A percentile compares a stretch with the other conserved stretches of the same genome.
phyloP scores from a whole-genome alignment of 1,140 invertebrate species.

The Elymnias hypermnestra region DNA sequence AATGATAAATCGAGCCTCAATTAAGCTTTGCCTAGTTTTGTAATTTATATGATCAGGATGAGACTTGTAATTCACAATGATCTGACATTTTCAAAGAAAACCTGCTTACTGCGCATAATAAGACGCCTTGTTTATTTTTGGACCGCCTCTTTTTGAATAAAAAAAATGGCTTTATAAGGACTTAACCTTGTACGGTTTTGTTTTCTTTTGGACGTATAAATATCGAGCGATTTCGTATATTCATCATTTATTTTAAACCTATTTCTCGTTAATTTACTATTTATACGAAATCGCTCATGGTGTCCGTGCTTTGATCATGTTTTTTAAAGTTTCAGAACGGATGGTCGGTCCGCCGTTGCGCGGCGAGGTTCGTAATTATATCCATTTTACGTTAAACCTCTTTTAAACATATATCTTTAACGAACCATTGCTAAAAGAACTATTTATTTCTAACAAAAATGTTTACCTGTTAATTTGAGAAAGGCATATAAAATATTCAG shows the following conservation, averaged over 20 bases:
- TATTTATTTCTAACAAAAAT: neutral
- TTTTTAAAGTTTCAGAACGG: slow-evolving; percentile 44
- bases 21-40: too few relatives aligned
- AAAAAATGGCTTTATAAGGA: slow-evolving; percentile 9
- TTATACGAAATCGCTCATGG: slow-evolving; percentile 30
- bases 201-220: neutral
- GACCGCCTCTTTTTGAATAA: too few relatives aligned
- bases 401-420: slow-evolving; percentile 10
- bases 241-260: slow-evolving; percentile 1
- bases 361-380: slow-evolving; percentile 28
- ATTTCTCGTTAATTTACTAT: too few relatives aligned
- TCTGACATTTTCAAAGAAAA: too few relatives aligned
- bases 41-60: too few relatives aligned
- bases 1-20: too few relatives aligned
- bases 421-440: neutral
- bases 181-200: neutral
- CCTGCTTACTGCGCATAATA: too few relatives aligned
- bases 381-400: slow-evolving; percentile 13
- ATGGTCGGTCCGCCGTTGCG: slow-evolving; percentile 35
- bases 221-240: slow-evolving; percentile 8
- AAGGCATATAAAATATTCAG: too few relatives aligned
- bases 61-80: too few relatives aligned
- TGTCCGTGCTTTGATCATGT: slow-evolving; percentile 31
- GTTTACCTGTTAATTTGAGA: too few relatives aligned
- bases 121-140: too few relatives aligned